Evolutionary conservation across 2,888 invertebrate species (phyloP), one percentile per base, ranked within the genome.

Genomic region (Hyalella azteca): DNA sequence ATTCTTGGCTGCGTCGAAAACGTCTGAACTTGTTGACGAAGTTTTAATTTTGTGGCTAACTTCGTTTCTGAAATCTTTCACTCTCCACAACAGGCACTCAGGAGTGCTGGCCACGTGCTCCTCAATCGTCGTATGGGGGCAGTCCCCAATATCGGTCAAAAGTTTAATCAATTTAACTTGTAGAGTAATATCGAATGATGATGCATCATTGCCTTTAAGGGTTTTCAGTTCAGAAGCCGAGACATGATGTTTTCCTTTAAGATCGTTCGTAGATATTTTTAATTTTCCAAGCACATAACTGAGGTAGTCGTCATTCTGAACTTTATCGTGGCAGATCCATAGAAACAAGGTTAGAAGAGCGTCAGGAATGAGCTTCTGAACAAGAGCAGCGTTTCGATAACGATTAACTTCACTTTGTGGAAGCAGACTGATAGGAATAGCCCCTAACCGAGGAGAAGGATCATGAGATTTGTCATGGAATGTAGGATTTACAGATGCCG

Each of bases 1-100:
- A 15, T 36, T 39, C 36, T 66, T 36, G 1, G 15, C 66, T 11
- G 11, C 36, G 13, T n/a, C 13, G 29, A 66, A 66, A n/a, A 36
- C 29, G 4, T 32, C 36, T 7, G 36, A 32, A 66, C 26, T 66
- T 7, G 36, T 66, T 3, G 66, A 66, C 9, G 66, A 66, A 36
- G 66, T 66, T 36, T 66, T 66, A 19, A 66, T 66, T 66, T 66
- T 66, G 39, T 39, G 66, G 36, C 66, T 66, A 19, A 66, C 19
- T 15, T 36, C 11, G 36, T 66, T 66, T 36, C 66, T 66, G 66
- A 7, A 66, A 15, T 66, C 19, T 36, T 66, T 66, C 66, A 66
- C 7, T 36, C 36, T 66, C 66, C 66, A 66, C 32, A 66, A 39
- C 2, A 66, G 66, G 29, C 66, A 66, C 9, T n/a, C 36, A 3